These are phyloP conservation scores for Musca vetustissima DNA, from an alignment of 1,140 invertebrate genomes.

Conservation along the genomic window DNA sequence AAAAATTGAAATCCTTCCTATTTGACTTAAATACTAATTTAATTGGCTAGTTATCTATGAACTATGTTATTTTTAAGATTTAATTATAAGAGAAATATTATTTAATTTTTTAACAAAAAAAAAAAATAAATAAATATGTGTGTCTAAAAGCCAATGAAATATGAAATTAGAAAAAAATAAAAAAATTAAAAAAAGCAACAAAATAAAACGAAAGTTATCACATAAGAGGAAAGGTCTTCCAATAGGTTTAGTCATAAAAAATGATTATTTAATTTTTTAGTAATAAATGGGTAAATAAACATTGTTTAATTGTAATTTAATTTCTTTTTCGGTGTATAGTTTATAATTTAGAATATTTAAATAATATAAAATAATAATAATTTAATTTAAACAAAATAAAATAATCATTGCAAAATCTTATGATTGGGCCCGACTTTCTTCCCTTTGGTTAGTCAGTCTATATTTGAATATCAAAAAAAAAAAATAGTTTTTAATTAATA, in stretches of 20 bases:
- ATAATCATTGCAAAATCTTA: too few relatives aligned
- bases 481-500: not conserved
- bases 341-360: not conserved
- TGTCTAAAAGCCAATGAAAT: too few relatives aligned
- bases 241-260: slow-evolving; percentile 10
- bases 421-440: too few relatives aligned
- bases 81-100: too few relatives aligned
- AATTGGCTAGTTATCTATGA: too few relatives aligned
- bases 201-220: not conserved
- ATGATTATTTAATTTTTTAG: not conserved
- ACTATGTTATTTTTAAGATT: too few relatives aligned
- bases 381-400: not conserved
- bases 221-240: slow-evolving; percentile 18
- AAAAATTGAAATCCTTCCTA: too few relatives aligned
- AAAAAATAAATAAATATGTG: too few relatives aligned
- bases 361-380: not conserved
- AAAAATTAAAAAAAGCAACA: not conserved
- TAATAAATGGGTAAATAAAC: not conserved
- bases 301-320: not conserved
- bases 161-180: not conserved
- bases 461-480: not conserved
- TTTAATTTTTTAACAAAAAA: too few relatives aligned
- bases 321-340: not conserved
- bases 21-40: too few relatives aligned
- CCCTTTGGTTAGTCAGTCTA: not conserved